Percentiles rank a stretch among this genome's conserved stretches.
These are phyloP conservation scores for Silurus glanis DNA, from an alignment of 2,113 vertebrate genomes.

Conservation along the genomic window DNA sequence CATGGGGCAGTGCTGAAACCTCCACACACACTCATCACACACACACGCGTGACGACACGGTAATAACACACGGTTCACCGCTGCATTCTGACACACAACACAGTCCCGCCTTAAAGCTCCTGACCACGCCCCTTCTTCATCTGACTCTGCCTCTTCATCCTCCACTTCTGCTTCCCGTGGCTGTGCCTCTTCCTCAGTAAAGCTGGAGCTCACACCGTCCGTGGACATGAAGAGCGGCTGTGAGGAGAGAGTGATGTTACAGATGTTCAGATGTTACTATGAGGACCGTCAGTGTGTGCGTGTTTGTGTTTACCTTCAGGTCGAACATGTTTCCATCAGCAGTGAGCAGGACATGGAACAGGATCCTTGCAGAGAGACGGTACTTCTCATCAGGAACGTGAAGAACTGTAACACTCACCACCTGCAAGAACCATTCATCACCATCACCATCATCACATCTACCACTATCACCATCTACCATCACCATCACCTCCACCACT, in stretches of 20 bases:
- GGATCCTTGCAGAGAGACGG: conserved; percentile 81
- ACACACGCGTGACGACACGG: conserved; percentile 92
- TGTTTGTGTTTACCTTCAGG: conserved; percentile 80
- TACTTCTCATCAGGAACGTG: conserved; percentile 90
- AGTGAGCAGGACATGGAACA: conserved; percentile 91
- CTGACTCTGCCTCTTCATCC: conserved; percentile 63
- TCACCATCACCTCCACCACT: too few relatives aligned
- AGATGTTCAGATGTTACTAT: conserved; percentile 6
- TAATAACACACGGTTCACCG: conserved; percentile 87
- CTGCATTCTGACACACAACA: conserved; percentile 90
- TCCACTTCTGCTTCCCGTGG: not conserved
- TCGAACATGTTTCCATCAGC: conserved; percentile 87
- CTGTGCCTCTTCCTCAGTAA: not conserved
- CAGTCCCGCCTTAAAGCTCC: conserved; percentile 82
- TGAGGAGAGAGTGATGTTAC: not conserved
- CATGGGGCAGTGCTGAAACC: conserved; percentile 92
- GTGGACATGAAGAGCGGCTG: conserved; percentile 97
- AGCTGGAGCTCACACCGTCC: conserved; percentile 57
- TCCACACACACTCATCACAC: conserved; percentile 81
- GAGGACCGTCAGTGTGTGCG: too few relatives aligned
- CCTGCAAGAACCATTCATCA: conserved; percentile 66
- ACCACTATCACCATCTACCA: too few relatives aligned
- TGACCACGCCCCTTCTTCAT: conserved; percentile 63
- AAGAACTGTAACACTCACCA: conserved; percentile 85
- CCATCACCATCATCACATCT: not conserved